These are phyloP conservation scores for Drosophila trichaetosa DNA, from an alignment of 2,888 invertebrate genomes.

Conservation along the genomic window DNA sequence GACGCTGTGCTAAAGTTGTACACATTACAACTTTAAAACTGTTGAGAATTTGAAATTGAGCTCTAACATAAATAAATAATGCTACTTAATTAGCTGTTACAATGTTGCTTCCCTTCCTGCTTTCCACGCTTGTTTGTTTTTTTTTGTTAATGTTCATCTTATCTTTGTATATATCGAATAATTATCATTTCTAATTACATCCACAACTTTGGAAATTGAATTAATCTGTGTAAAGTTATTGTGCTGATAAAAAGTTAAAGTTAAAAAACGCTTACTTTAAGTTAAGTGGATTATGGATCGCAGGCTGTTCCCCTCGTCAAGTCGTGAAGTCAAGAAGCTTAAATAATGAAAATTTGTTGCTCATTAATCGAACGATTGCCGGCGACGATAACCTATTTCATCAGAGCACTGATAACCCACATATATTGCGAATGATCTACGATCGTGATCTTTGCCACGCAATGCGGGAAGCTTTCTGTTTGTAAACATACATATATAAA, in stretches of 20 bases:
- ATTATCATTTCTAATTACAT: not conserved
- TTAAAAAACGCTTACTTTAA: not conserved
- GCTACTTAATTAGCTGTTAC: slow-evolving; percentile 39
- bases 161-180: not conserved
- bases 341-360: slow-evolving; percentile 51
- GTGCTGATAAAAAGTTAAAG: not conserved
- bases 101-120: slow-evolving; percentile 8
- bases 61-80: slow-evolving; percentile 47
- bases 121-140: slow-evolving; percentile 2
- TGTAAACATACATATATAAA: slow-evolving; percentile 31
- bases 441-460: slow-evolving; percentile 58
- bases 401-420: slow-evolving; percentile 60
- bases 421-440: slow-evolving; percentile 59
- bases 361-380: slow-evolving; percentile 69
- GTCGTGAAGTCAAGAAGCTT: not conserved
- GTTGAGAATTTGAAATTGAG: slow-evolving; percentile 46
- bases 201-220: not conserved
- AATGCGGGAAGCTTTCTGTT: slow-evolving; percentile 56
- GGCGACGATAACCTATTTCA: slow-evolving; percentile 71
- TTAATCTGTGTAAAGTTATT: not conserved
- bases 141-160: not conserved
- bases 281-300: not conserved
- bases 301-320: not conserved
- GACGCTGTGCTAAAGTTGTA: slow-evolving; percentile 29
- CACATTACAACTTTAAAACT: slow-evolving; percentile 47